Base-by-base conservation (phyloP, 2,797 vertebrate genomes). In the Megaceryle alcyon region DNA sequence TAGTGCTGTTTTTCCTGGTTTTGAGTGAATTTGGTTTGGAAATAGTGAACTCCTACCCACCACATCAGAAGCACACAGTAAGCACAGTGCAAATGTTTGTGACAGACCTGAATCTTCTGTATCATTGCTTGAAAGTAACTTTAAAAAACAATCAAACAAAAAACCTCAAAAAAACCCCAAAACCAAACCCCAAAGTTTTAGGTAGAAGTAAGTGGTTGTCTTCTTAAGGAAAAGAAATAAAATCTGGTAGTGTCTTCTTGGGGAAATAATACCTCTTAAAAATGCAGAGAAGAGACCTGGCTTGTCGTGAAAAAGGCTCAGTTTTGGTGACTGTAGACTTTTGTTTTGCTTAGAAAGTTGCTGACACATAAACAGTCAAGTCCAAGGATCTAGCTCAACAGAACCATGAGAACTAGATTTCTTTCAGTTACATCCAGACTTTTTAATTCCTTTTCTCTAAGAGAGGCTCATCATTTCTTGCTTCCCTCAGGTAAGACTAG, bases 11-110 rank as follows among this genome's bases (percentile, higher is more conserved):
- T 86, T 82, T 88, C 33, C 56, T 78, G 57, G 28, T 56, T 90
- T 90, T 86, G 86, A 82, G 46, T 76, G n/a, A 60, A 69, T 63
- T 90, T 84, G 79, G 29, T n/a, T 73, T 82, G 33, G 37, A 82
- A 91, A 53, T 44, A 51, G n/a, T 37, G 48, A 92, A 35, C n/a
- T 70, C 21, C 31, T 93, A 48, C 43, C 66, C 89, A 29, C 12
- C 17, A 12, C 18, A 17, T 41, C 39, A 41, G 14, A 15, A 39
- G 39, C 39, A 39, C 39, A 13, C 12, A 79, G n/a, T 22, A 82
- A 88, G 20, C 35, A 60, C 46, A 82, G 44, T 31, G 22, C 6
- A 69, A n/a, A 72, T 76, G 6, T 54, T 82, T 28, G 7, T 46
- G 46, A 41, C 37, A 72, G 46, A 61, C 15, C 29, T 26, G 7